Evolutionary conservation across 1,140 invertebrate species (phyloP).

Genomic region (Heterodera schachtii): DNA sequence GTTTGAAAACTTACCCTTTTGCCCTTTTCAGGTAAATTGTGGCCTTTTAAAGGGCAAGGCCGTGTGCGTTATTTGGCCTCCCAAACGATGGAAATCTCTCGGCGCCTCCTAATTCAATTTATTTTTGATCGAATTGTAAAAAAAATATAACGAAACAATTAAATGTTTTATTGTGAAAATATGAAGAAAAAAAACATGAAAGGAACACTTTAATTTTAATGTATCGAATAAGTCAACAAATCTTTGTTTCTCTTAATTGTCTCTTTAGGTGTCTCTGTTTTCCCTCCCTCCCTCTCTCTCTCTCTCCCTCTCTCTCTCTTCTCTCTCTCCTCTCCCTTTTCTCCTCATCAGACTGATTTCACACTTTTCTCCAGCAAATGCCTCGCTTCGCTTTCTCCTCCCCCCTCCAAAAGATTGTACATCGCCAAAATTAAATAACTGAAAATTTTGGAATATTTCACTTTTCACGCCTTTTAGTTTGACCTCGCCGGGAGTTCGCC

Average conservation of each 20-base stretch:
- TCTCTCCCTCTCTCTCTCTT: too few relatives aligned
- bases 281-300: too few relatives aligned
- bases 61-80: constrained; percentile 46
- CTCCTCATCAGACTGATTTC: background rate
- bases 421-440: constrained; percentile 63
- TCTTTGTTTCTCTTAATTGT: too few relatives aligned
- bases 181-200: too few relatives aligned
- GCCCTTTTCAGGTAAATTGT: constrained; percentile 35
- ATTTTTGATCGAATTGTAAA: background rate
- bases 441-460: constrained; percentile 18
- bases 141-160: too few relatives aligned
- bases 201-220: too few relatives aligned
- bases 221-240: too few relatives aligned
- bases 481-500: constrained; percentile 64
- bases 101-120: background rate
- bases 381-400: constrained; percentile 42
- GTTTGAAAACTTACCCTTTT: too few relatives aligned
- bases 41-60: constrained; percentile 38
- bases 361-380: constrained; percentile 27
- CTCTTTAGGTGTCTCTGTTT: too few relatives aligned
- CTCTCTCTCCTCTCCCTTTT: too few relatives aligned
- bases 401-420: constrained; percentile 52
- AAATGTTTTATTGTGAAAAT: background rate
- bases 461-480: constrained; percentile 18
- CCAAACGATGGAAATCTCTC: constrained; percentile 34